Conservation (phyloP, 2,797 vertebrate genomes). For the Myotis planiceps region DNA sequence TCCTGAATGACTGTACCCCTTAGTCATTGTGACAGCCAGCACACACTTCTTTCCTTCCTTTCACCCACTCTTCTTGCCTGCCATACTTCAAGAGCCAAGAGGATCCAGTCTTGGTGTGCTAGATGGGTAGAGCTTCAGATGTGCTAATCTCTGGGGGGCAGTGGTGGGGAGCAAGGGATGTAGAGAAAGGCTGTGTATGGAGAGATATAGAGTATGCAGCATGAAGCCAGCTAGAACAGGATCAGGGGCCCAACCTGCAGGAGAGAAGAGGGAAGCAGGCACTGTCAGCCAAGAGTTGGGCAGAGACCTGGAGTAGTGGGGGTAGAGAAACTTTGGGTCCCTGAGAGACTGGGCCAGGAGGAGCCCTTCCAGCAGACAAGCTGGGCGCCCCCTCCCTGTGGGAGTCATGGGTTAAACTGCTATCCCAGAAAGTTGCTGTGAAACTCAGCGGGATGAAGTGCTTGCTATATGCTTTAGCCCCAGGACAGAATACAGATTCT, state of each 20-base stretch:
- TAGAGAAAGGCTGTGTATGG: neutral
- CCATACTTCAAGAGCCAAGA: neutral
- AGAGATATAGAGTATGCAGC: neutral
- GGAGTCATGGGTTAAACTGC: neutral
- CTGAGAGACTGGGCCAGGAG: neutral
- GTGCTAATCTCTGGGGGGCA: neutral
- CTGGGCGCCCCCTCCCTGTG: rapidly evolving
- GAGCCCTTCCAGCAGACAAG: neutral
- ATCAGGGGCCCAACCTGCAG: neutral
- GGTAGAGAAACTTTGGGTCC: neutral
- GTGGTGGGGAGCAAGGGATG: neutral
- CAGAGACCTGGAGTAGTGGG: neutral
- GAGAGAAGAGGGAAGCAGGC: neutral
- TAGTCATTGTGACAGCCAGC: neutral
- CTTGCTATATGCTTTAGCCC: neutral
- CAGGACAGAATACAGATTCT: neutral
- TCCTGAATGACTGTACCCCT: neutral
- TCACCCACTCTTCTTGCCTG: neutral
- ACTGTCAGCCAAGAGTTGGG: neutral
- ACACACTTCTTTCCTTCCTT: neutral
- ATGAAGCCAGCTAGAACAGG: neutral
- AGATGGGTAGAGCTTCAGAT: neutral
- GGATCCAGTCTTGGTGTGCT: neutral
- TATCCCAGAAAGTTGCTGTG: neutral
- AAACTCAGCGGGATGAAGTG: neutral